Base-by-base conservation (phyloP, 2,888 invertebrate species). In the Trachelus stipa region DNA sequence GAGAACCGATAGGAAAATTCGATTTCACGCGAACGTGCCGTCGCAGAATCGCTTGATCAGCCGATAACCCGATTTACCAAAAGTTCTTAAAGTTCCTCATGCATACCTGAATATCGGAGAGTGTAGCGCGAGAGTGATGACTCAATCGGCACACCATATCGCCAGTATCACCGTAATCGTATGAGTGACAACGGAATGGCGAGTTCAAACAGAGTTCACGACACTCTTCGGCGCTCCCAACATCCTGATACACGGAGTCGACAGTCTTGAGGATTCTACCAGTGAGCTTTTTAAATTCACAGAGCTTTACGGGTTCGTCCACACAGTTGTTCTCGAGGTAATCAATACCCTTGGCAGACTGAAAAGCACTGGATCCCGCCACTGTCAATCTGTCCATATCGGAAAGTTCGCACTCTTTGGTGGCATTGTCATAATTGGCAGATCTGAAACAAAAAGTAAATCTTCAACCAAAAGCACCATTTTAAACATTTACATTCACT, bases 321-420 rank as follows among this genome's bases (percentile, higher is more conserved):
- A 97, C 97, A 92, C 97, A 98, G 91, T 97, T 97, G 92, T 97
- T 98, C 92, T 98, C 97, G 92, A 98, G 94, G 92, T 97, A 98
- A 90, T 98, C 97, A 88, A 94, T 91, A 34, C 93, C 93, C 80
- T 92, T 92, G 6, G 93, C 91, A 3, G 91, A 85, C 90, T 95
- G 95, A 92, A 97, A 96, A 84, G 95, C 94, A 87, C 93, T 95
- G 78, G 96, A 95, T 84, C 97, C 97, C 80, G 96, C 97, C 88
- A 97, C 93, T 77, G 97, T 97, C 92, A 97, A 94, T 85, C 97
- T 95, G 93, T 97, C 97, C 97, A 98, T 97, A 92, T 96, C 97
- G 82, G 97, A 97, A 87, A 97, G 93, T 90, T 96, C 96, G 92
- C 98, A 98, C 90, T 95, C 95, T 83, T 96, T 96, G 82, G 96